These are phyloP conservation scores for Hoplodrina ambigua DNA, from an alignment of 2,888 invertebrate genomes.

Conservation along the genomic window DNA sequence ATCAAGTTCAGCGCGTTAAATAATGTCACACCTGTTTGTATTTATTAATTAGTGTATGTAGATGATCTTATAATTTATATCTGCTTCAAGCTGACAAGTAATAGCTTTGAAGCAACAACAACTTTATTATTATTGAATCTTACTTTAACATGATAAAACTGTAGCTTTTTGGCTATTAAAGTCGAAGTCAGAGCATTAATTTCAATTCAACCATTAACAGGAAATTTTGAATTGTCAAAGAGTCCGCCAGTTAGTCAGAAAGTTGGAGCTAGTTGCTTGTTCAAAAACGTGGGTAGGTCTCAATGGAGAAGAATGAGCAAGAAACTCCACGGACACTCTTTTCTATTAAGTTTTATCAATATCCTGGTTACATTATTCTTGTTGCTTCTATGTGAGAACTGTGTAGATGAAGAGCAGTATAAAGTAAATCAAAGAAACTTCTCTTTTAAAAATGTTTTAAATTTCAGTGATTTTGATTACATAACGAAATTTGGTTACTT, in stretches of 20 bases:
- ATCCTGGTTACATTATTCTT: too few relatives aligned
- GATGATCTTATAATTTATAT: constrained; percentile 22
- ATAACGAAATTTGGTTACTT: constrained; percentile 16
- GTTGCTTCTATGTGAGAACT: too few relatives aligned
- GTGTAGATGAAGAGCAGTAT: too few relatives aligned
- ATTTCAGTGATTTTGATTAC: background rate
- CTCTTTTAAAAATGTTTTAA: background rate
- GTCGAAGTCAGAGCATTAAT: too few relatives aligned
- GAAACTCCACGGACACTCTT: too few relatives aligned
- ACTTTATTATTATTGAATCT: background rate
- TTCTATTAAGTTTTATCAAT: too few relatives aligned
- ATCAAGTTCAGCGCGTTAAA: constrained; percentile 41
- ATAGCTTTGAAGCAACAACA: background rate
- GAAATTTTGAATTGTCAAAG: too few relatives aligned
- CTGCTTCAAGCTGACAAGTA: background rate
- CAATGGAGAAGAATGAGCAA: too few relatives aligned
- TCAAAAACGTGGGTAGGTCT: too few relatives aligned
- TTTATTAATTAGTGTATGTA: constrained; percentile 22
- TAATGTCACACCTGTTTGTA: constrained; percentile 28
- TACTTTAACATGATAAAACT: background rate
- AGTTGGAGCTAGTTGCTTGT: too few relatives aligned
- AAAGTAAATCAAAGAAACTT: background rate
- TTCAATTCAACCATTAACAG: too few relatives aligned
- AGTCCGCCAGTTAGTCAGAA: too few relatives aligned
- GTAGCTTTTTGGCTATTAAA: background rate